Base-by-base conservation (phyloP, 92 coral and sea anemone genomes). In the Actinostola sp. region DNA sequence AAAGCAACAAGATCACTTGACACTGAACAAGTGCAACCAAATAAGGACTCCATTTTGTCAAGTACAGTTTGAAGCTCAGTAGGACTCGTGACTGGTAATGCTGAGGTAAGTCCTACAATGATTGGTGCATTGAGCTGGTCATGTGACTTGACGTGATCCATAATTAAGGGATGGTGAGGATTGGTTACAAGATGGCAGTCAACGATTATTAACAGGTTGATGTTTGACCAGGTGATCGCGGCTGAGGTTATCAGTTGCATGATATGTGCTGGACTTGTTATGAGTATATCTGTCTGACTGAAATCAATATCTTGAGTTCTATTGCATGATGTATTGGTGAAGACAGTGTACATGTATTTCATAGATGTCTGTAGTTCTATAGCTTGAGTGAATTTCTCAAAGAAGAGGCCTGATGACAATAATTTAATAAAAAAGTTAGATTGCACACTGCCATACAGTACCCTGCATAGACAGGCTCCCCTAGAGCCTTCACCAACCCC, bases 1-100 rank as follows among this genome's bases (percentile, higher is more conserved):
- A 95, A 53, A 31, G 97, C 97, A 25, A 95, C 69, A 12, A 88
- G 63, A 52, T 92, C 97, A 69, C 76, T 77, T 28, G 99, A 95
- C 30, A 92, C 60, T 36, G 76, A 52, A 48, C 77, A 80, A 56
- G 53, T 59, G 29, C 89, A 83, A 3, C 72, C 73, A 74, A 88
- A 88, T 14, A 35, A 51, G 1, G 71, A 10, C 65, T 86, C 90
- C 27, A 83, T 25, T 52, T 61, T 23, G 7, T 19, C 45, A 14
- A 95, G 80, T 13, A 76, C 66, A 29, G 21, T 66, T 51, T 77
- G 53, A 63, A 92, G 15, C 16, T 82, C 52, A 57, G 78, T 66
- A 31, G 79, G 21, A 50, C 70, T 71, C 20, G 68, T 53, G 7
- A 29, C 52, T 19, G 75, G 75, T 5, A 92, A 68, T 19, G 70